Percentiles rank a stretch among this genome's conserved stretches.
These are phyloP conservation scores for Pseudorasbora parva DNA, from an alignment of 2,113 vertebrate genomes.

Conservation along the genomic window DNA sequence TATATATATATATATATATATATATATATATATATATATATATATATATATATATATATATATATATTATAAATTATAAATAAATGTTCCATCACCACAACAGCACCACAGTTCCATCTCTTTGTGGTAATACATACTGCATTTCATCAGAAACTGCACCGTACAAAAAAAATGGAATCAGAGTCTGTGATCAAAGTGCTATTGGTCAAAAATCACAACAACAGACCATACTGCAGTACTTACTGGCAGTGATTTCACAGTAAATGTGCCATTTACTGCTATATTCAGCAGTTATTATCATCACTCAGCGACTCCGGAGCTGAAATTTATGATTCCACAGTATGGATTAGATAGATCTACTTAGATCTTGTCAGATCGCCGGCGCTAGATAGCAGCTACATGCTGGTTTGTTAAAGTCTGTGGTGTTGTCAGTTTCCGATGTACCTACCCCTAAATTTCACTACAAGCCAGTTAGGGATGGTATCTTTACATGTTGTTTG, in stretches of 20 bases:
- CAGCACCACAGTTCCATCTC: not conserved
- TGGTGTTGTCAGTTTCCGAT: not conserved
- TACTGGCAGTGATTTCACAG: not conserved
- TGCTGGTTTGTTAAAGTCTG: not conserved
- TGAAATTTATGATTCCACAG: not conserved
- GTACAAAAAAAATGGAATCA: not conserved
- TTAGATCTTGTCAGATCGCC: not conserved
- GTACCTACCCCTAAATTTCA: not conserved
- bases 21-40: too few relatives aligned
- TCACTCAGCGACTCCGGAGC: not conserved
- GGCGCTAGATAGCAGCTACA: not conserved
- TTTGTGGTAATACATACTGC: not conserved
- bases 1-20: too few relatives aligned
- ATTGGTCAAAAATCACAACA: not conserved
- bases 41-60: too few relatives aligned
- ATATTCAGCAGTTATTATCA: not conserved
- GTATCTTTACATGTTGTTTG: not conserved
- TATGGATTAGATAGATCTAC: not conserved
- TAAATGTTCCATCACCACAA: too few relatives aligned
- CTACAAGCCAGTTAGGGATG: not conserved
- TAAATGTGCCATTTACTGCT: not conserved
- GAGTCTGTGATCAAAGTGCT: not conserved
- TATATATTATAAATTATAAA: too few relatives aligned
- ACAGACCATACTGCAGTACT: not conserved
- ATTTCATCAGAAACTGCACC: not conserved